Percentiles rank a stretch among this genome's conserved stretches.
Conservation (phyloP, 2,113 vertebrate species). For the Hippocampus guttulatus region DNA sequence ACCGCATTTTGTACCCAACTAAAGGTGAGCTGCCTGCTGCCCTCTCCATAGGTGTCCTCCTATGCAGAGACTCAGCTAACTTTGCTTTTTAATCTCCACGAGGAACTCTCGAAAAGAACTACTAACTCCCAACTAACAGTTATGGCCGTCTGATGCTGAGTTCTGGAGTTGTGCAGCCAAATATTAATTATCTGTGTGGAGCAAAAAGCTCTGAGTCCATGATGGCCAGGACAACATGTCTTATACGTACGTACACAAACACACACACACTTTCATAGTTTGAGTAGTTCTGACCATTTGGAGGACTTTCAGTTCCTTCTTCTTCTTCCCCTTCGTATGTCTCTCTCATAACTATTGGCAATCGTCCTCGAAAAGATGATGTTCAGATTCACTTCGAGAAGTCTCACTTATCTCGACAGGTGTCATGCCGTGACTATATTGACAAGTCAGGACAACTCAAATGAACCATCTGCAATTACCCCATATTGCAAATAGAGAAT, state of each 20-base stretch:
- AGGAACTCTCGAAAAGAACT: conserved; percentile 57
- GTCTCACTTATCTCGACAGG: background rate
- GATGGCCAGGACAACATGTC: conserved; percentile 55
- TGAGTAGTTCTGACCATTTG: conserved; percentile 62
- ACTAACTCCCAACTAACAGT: conserved; percentile 68
- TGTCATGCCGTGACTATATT: background rate
- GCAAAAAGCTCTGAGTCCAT: conserved; percentile 48
- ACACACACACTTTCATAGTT: conserved; percentile 29
- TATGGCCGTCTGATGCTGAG: conserved; percentile 58
- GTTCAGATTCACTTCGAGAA: conserved; percentile 54
- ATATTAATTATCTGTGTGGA: conserved; percentile 48
- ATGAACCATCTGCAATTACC: conserved; percentile 62
- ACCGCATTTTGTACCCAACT: conserved; percentile 46
- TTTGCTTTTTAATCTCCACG: conserved; percentile 55
- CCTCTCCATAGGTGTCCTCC: conserved; percentile 40
- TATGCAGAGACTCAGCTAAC: conserved; percentile 56
- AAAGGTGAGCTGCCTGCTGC: conserved; percentile 46
- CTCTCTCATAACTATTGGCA: conserved; percentile 48
- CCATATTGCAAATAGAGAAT: conserved; percentile 73
- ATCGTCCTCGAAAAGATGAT: conserved; percentile 39
- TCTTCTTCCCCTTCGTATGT: conserved; percentile 53
- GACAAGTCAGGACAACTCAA: conserved; percentile 51
- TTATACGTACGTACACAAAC: conserved; percentile 18
- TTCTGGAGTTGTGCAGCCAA: conserved; percentile 41
- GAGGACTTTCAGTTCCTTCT: conserved; percentile 61